These are phyloP conservation scores for Chaitophorus viminalis DNA, from an alignment of 2,888 invertebrate species.

Conservation along the genomic window DNA sequence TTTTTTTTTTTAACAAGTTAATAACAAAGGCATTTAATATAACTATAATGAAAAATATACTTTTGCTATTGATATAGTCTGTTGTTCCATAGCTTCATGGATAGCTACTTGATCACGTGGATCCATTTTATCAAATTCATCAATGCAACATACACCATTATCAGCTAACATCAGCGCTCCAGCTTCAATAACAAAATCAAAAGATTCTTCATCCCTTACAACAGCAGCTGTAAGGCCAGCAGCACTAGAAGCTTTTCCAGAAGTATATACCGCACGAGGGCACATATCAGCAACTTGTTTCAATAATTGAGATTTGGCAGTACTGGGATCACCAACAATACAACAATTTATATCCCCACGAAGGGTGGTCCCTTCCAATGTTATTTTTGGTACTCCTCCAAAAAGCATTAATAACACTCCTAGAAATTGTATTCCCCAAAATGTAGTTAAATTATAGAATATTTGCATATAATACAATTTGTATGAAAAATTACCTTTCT, in stretches of 20 bases:
- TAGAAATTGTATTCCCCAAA: slow-evolving; percentile 66
- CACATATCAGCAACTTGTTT: slow-evolving; percentile 95
- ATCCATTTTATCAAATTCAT: slow-evolving; percentile 99
- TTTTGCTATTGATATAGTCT: slow-evolving; percentile 98
- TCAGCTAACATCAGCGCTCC: slow-evolving; percentile 99
- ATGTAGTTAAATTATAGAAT: background rate
- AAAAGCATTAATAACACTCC: slow-evolving; percentile 94
- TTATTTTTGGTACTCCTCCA: slow-evolving; percentile 95
- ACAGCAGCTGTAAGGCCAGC: slow-evolving; percentile 99
- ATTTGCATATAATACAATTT: too few species aligned
- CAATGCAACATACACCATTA: slow-evolving; percentile 98
- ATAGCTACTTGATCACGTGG: slow-evolving; percentile 97
- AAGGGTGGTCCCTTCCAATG: slow-evolving; percentile 88
- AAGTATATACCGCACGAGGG: slow-evolving; percentile 97
- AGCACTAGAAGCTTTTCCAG: slow-evolving; percentile 97
- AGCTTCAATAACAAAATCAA: slow-evolving; percentile 99
- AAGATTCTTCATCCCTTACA: slow-evolving; percentile 96
- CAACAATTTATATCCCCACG: slow-evolving; percentile 98
- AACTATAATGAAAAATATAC: slow-evolving; percentile 67
- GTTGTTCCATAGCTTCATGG: slow-evolving; percentile 99
- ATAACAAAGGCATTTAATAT: background rate
- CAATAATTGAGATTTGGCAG: slow-evolving; percentile 96
- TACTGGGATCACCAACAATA: slow-evolving; percentile 98
- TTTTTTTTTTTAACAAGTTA: background rate
- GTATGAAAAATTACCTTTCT: slow-evolving; percentile 70